phyloP scores from a whole-genome alignment of 2,888 invertebrate species.

The Drosophila infuscata region DNA sequence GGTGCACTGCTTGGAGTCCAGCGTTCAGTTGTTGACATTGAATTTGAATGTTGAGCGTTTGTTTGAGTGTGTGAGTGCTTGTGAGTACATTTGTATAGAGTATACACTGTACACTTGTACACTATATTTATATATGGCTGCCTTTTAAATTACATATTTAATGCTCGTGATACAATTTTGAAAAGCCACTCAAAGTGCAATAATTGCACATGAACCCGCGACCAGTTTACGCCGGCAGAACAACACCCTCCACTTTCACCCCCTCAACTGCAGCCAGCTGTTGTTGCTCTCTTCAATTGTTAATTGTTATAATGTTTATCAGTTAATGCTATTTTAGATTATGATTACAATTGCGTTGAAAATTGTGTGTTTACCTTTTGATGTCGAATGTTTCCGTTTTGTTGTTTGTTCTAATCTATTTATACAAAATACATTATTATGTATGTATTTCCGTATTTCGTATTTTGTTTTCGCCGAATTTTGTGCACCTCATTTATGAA shows the following conservation, averaged over 20 bases:
- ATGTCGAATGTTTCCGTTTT: conserved; percentile 23
- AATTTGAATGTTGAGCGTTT: conserved; percentile 35
- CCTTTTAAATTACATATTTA: conserved; percentile 53
- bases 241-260: not conserved
- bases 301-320: conserved; percentile 35
- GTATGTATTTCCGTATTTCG: conserved; percentile 39
- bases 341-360: conserved; percentile 23
- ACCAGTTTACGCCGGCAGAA: conserved; percentile 33
- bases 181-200: conserved; percentile 68
- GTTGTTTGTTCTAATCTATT: conserved; percentile 1
- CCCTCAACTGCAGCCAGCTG: conserved; percentile 17
- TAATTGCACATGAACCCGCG: conserved; percentile 71
- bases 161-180: conserved; percentile 51
- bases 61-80: not conserved
- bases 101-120: not conserved
- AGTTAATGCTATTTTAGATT: conserved; percentile 34
- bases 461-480: conserved; percentile 24
- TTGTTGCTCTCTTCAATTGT: conserved; percentile 29
- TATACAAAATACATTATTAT: not conserved
- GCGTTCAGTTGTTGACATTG: conserved; percentile 58
- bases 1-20: conserved; percentile 34
- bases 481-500: conserved; percentile 7
- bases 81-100: conserved; percentile 1
- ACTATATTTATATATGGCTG: conserved; percentile 29
- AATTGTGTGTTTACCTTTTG: not conserved